A percentile compares a stretch with the other conserved stretches of the same genome.
These are phyloP conservation scores for Willowsia nigromaculata DNA, from an alignment of 2,888 invertebrate genomes.

Conservation along the genomic window DNA sequence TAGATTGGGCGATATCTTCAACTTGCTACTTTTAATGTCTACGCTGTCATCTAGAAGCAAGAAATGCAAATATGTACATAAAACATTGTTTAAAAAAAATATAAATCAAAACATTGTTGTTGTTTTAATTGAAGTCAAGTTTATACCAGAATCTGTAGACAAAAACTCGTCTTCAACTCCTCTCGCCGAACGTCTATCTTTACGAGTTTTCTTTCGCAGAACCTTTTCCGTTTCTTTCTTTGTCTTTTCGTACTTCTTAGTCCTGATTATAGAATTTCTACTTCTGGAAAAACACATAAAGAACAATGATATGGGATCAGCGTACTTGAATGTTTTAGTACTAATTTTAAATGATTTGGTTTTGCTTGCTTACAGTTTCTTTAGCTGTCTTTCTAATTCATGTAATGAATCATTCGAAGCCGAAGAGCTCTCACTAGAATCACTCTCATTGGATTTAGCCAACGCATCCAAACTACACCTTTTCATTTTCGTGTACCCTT, in stretches of 20 bases:
- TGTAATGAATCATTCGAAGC: slow-evolving; percentile 35
- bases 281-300: slow-evolving; percentile 8
- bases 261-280: slow-evolving; percentile 16
- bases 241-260: slow-evolving; percentile 22
- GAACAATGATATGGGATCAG: neutral
- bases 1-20: no score
- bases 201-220: neutral
- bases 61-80: no score
- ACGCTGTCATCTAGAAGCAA: neutral
- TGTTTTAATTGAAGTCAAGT: neutral
- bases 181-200: neutral
- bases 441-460: neutral
- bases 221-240: neutral
- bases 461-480: neutral
- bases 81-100: no score
- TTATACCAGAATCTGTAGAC: neutral
- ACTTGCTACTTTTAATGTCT: neutral
- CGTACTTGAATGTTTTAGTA: neutral
- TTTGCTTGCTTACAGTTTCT: slow-evolving; percentile 39
- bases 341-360: neutral
- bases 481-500: slow-evolving; percentile 20
- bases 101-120: neutral
- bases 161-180: neutral
- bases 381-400: slow-evolving; percentile 1
- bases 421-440: neutral